phyloP scores from a whole-genome alignment of 2,113 vertebrate species.

The Cyprinodon variegatus region DNA sequence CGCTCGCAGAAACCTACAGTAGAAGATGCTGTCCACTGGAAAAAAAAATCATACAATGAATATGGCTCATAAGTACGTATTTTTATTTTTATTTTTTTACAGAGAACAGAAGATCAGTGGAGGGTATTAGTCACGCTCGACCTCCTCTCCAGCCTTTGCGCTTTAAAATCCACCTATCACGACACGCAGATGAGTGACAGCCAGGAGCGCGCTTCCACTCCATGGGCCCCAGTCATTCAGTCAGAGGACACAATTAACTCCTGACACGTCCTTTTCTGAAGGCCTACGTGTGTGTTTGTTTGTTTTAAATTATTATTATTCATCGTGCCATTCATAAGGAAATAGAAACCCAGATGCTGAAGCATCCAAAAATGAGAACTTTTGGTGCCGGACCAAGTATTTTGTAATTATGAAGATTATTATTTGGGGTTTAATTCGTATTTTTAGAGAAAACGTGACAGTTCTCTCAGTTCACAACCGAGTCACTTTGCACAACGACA shows the following conservation, averaged over 20 bases:
- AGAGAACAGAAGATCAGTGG: not conserved
- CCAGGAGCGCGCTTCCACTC: conserved; percentile 18
- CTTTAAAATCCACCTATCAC: conserved; percentile 41
- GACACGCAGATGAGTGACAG: conserved; percentile 55
- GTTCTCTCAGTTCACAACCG: not conserved
- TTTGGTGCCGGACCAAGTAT: not conserved
- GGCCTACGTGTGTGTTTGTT: not conserved
- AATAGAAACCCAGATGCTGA: not conserved
- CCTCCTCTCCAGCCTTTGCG: conserved; percentile 38
- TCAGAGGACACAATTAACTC: conserved; percentile 46
- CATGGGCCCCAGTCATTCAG: conserved; percentile 17
- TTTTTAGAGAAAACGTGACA: not conserved
- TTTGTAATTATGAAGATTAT: not conserved
- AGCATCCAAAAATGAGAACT: not conserved
- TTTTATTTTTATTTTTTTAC: too few relatives aligned
- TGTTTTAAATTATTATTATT: not conserved
- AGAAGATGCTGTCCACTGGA: not conserved
- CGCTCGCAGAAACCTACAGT: conserved; percentile 17
- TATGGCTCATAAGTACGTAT: not conserved
- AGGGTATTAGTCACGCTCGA: conserved; percentile 19
- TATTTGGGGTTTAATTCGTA: not conserved
- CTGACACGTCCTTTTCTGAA: conserved; percentile 21
- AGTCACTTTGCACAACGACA: not conserved
- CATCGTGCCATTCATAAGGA: not conserved
- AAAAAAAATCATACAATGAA: not conserved